Base-by-base conservation (phyloP, 2,888 invertebrate species). In the Drosophila helvetica region DNA sequence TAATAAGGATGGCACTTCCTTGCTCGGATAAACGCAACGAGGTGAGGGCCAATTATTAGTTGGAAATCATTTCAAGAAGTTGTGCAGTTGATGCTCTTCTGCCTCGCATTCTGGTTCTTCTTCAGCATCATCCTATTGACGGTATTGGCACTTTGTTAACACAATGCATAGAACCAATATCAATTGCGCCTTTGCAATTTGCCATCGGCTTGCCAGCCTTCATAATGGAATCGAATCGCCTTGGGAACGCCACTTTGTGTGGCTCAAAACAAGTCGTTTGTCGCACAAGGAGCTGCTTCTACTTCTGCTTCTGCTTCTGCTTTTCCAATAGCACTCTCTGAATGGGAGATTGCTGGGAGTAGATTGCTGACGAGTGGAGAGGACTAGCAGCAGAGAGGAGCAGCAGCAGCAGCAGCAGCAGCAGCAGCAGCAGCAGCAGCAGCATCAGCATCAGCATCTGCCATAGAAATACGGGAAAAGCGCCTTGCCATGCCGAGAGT, bases 181-280 rank as follows among this genome's bases (percentile, higher is more conserved):
- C 76, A 79, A 87, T 79, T 85, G 82, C 82, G 83, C 79, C 57
- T 68, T 82, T 79, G 81, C 85, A 83, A 83, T 86, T 83, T 86
- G 77, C 83, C 46, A 69, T 52, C 73, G 80, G 70, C 80, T 84
- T 82, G 80, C 62, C 60, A 62, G 71, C 70, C 73, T 78, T 82
- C 73, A 82, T 83, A 83, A 84, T 85, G 74, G 78, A 85, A 84
- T 84, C 83, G 78, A 85, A 84, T 84, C 83, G 88, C 86, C 83
- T 87, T 88, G 88, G 83, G 86, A 84, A 84, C 88, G 83, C 75
- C 80, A 82, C 72, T 81, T 85, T 82, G 68, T 77, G 58, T 68
- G 77, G 80, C 78, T 82, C 83, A 82, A 83, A 85, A 82, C 86
- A 87, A 84, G 79, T 85, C 73, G 75, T 71, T 77, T 70, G 46